Evolutionary conservation across 2,888 invertebrate genomes (phyloP).

Genomic region (Polymixis lichenea): DNA sequence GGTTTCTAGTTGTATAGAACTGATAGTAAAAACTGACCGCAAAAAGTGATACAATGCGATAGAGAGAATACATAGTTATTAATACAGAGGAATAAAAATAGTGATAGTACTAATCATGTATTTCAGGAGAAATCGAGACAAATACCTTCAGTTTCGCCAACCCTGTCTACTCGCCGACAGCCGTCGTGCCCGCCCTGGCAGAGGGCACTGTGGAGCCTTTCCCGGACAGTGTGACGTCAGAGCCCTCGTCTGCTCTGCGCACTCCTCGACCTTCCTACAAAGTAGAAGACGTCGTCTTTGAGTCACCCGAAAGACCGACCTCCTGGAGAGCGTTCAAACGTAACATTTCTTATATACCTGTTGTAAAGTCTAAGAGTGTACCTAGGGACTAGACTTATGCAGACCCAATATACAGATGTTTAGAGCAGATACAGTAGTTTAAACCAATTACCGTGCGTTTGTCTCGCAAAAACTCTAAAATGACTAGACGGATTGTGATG

Average conservation of each 20-base stretch:
- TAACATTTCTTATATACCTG: conserved; percentile 61
- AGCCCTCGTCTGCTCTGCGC: conserved; percentile 77
- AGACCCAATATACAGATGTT: no score
- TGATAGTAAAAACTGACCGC: no score
- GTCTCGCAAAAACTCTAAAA: no score
- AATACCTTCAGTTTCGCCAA: conserved; percentile 95
- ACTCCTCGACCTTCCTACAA: conserved; percentile 92
- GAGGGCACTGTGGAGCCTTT: conserved; percentile 63
- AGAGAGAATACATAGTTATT: background rate
- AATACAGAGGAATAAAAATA: background rate
- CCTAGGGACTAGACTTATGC: background rate
- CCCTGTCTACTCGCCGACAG: conserved; percentile 95
- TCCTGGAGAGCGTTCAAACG: conserved; percentile 87
- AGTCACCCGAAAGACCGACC: conserved; percentile 89
- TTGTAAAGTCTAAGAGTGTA: background rate
- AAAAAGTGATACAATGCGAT: background rate
- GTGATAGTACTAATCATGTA: background rate
- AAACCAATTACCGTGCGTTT: no score
- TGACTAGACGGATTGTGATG: no score
- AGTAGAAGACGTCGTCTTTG: conserved; percentile 94
- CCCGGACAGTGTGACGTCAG: conserved; percentile 64
- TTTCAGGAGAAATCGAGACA: conserved; percentile 86
- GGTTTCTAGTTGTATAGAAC: background rate
- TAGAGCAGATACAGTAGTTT: background rate
- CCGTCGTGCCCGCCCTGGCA: conserved; percentile 72